Evolutionary conservation across 2,113 vertebrate genomes (phyloP).

Genomic region (Shinisaurus crocodilurus): DNA sequence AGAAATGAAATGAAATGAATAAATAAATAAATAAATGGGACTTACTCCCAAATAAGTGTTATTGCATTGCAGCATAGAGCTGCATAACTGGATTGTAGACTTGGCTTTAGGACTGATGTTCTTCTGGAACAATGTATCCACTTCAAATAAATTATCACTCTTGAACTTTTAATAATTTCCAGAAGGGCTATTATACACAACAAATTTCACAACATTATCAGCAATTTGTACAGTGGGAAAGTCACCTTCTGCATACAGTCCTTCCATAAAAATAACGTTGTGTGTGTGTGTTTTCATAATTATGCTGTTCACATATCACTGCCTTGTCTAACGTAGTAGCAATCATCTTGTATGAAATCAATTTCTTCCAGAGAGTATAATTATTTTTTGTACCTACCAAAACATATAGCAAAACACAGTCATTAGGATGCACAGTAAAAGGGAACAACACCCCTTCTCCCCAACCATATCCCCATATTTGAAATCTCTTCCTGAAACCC

Average conservation of each 20-base stretch:
- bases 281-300: constrained; percentile 58
- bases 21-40: neutral
- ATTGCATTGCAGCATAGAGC: neutral
- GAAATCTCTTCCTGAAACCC: constrained; percentile 35
- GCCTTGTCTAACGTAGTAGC: constrained; percentile 52
- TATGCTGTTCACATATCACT: constrained; percentile 28
- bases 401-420: constrained; percentile 19
- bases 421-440: constrained; percentile 33
- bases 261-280: constrained; percentile 45
- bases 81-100: neutral
- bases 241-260: constrained; percentile 15
- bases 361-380: constrained; percentile 43
- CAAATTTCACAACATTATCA: constrained; percentile 45
- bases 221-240: constrained; percentile 43
- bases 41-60: neutral
- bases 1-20: no score
- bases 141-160: constrained; percentile 18
- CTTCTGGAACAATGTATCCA: neutral
- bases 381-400: constrained; percentile 44
- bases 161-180: constrained; percentile 30
- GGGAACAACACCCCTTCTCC: constrained; percentile 8
- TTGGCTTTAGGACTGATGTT: neutral
- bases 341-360: constrained; percentile 48
- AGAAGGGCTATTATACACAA: constrained; percentile 14
- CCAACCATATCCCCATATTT: constrained; percentile 21